Conservation (phyloP, 2,113 vertebrate genomes). For the Maccullochella peelii region DNA sequence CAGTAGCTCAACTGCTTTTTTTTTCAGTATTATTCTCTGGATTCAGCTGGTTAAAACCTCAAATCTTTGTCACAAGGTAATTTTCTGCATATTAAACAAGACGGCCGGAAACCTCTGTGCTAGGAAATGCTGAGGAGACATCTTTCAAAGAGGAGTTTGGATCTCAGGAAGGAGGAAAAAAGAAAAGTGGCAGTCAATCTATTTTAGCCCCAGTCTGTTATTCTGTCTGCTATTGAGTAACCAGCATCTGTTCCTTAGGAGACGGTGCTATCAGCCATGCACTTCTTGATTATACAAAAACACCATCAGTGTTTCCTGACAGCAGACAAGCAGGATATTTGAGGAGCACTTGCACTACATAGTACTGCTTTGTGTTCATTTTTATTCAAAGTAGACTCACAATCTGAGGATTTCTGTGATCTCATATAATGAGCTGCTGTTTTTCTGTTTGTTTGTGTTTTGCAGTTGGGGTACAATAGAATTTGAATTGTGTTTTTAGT, state of each 20-base stretch:
- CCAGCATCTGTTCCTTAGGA: slow-evolving; percentile 76
- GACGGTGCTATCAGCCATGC: slow-evolving; percentile 65
- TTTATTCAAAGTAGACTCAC: neutral
- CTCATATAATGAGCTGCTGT: neutral
- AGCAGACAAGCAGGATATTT: slow-evolving; percentile 43
- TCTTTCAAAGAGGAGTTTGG: slow-evolving; percentile 74
- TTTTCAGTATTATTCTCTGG: slow-evolving; percentile 17
- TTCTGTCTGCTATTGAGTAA: slow-evolving; percentile 82
- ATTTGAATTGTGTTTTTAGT: neutral
- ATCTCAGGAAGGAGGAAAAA: slow-evolving; percentile 75
- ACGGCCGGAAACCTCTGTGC: slow-evolving; percentile 77
- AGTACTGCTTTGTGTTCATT: slow-evolving; percentile 20
- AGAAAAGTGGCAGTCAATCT: slow-evolving; percentile 69
- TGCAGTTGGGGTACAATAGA: neutral
- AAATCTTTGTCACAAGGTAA: slow-evolving; percentile 65
- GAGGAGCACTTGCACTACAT: slow-evolving; percentile 34
- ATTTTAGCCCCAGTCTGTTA: slow-evolving; percentile 81
- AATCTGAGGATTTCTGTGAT: neutral
- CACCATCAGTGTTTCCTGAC: slow-evolving; percentile 71
- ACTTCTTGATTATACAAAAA: slow-evolving; percentile 77
- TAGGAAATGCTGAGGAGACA: slow-evolving; percentile 82
- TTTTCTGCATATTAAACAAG: slow-evolving; percentile 81
- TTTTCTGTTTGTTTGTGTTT: neutral
- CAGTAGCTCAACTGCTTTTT: slow-evolving; percentile 4
- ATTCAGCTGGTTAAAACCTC: slow-evolving; percentile 60